These are phyloP conservation scores for Condylostylus longicornis DNA, from an alignment of 1,140 invertebrate species.

Conservation along the genomic window DNA sequence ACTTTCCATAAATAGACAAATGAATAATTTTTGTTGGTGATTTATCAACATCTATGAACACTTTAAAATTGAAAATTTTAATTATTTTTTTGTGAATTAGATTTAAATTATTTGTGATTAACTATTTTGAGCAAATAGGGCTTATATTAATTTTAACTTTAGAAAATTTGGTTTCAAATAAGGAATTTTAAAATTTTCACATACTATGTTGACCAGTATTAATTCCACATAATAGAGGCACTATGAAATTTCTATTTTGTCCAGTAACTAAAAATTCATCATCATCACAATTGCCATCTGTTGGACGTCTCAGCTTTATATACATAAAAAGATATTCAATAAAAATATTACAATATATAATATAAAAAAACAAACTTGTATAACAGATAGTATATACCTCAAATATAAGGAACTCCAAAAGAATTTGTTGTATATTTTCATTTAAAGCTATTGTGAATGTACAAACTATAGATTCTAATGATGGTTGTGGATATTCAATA, in stretches of 20 bases:
- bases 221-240: constrained; percentile 56
- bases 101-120: neutral
- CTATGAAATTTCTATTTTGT: constrained; percentile 47
- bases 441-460: constrained; percentile 44
- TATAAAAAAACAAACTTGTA: neutral
- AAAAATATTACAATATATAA: neutral
- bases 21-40: constrained; percentile 41
- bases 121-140: neutral
- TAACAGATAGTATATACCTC: constrained; percentile 35
- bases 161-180: neutral
- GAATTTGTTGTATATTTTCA: constrained; percentile 44
- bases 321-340: constrained; percentile 1
- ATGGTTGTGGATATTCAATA: constrained; percentile 36
- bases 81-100: neutral
- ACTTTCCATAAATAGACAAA: constrained; percentile 46
- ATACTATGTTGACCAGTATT: constrained; percentile 61
- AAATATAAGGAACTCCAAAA: constrained; percentile 52
- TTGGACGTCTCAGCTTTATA: constrained; percentile 46
- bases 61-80: constrained; percentile 33
- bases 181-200: constrained; percentile 8
- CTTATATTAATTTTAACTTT: neutral
- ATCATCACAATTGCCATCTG: constrained; percentile 45
- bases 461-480: constrained; percentile 36
- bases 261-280: constrained; percentile 54
- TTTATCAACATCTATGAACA: constrained; percentile 53